A percentile compares a stretch with the other conserved stretches of the same genome.
Evolutionary conservation across 2,888 invertebrate species (phyloP).

Genomic region (Oegoconia quadripuncta): DNA sequence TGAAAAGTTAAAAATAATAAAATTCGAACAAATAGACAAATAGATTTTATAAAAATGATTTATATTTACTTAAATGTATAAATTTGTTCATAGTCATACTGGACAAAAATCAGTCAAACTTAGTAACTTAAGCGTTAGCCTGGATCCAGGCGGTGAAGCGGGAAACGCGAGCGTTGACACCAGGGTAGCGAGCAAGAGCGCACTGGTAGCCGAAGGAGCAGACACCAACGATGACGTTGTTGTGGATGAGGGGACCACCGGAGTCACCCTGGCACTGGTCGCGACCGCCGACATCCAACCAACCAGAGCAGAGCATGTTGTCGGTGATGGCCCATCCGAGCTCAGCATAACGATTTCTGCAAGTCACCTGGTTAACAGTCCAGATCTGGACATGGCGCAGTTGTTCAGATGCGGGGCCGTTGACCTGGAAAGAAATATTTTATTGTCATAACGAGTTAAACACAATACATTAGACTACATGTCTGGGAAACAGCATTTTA

Average conservation of each 20-base stretch:
- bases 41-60: background rate
- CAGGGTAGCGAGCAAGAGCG: conserved; percentile 34
- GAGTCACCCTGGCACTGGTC: conserved; percentile 55
- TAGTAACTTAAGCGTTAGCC: conserved; percentile 30
- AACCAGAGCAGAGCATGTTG: conserved; percentile 41
- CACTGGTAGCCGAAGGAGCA: conserved; percentile 42
- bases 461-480: no score
- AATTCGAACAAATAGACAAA: background rate
- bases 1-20: background rate
- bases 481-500: no score
- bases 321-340: conserved; percentile 29
- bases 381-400: conserved; percentile 41
- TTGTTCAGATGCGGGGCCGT: conserved; percentile 23
- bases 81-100: background rate
- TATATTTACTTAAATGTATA: background rate
- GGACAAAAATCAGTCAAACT: no score
- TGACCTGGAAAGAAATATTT: background rate
- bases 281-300: conserved; percentile 46
- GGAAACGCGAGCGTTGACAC: conserved; percentile 44
- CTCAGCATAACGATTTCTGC: conserved; percentile 31
- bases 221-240: conserved; percentile 39
- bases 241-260: conserved; percentile 48
- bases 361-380: conserved; percentile 32
- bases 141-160: conserved; percentile 41
- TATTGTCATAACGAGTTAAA: no score